Evolutionary conservation across 2,113 vertebrate genomes (phyloP).

Genomic region (Alectura lathami): DNA sequence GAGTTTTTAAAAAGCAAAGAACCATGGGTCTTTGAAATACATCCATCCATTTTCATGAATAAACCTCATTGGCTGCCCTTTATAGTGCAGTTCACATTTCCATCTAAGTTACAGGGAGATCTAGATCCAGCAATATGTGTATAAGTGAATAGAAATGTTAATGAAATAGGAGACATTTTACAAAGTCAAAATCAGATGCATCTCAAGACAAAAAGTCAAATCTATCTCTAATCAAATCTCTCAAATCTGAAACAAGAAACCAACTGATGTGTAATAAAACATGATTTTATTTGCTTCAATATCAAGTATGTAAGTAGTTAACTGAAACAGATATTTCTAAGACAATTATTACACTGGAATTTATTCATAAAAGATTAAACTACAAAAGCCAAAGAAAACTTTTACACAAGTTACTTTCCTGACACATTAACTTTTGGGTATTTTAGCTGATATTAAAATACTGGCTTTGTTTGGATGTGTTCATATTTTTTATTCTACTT

Average conservation of each 20-base stretch:
- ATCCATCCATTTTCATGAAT: neutral
- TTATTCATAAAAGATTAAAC: neutral
- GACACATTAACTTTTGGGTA: neutral
- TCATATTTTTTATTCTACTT: neutral
- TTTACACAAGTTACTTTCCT: neutral
- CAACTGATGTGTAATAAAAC: neutral
- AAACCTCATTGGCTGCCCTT: neutral
- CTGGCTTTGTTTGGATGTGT: neutral
- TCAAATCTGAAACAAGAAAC: neutral
- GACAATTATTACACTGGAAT: neutral
- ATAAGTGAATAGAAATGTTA: neutral
- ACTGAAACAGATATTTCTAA: neutral
- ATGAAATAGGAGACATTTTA: neutral
- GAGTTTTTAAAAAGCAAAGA: neutral
- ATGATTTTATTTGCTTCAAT: neutral
- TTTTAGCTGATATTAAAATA: neutral
- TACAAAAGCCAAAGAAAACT: neutral
- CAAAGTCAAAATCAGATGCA: neutral
- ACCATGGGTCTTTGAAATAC: neutral
- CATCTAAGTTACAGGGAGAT: neutral
- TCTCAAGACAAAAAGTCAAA: neutral
- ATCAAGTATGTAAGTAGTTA: neutral
- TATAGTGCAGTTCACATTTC: neutral
- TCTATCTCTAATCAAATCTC: neutral
- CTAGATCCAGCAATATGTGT: neutral